Conservation (phyloP, 30 jellyfish, hydroid and myxozoan genomes). For the Hydractinia echinata region DNA sequence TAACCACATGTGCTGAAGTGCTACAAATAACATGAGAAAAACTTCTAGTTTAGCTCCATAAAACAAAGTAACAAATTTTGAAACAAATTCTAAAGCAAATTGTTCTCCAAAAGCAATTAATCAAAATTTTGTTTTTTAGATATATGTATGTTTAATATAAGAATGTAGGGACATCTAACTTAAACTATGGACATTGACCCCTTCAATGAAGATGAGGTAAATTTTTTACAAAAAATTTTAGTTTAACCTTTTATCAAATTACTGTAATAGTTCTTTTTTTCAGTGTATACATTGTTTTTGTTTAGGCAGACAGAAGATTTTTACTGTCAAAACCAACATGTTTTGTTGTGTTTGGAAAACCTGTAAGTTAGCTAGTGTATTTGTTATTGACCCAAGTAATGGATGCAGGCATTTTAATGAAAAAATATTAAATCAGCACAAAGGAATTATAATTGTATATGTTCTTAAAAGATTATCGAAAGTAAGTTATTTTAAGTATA, state of each 20-base stretch:
- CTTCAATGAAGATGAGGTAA: constrained; percentile 83
- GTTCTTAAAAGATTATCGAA: neutral
- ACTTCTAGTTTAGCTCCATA: too few relatives aligned
- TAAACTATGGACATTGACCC: constrained; percentile 57
- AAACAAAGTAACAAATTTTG: too few relatives aligned
- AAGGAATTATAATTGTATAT: too few relatives aligned
- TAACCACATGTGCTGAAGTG: too few relatives aligned
- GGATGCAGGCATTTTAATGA: too few relatives aligned
- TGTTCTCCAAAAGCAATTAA: too few relatives aligned
- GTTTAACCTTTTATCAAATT: neutral
- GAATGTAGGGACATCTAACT: neutral
- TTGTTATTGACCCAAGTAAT: neutral
- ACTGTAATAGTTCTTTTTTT: neutral
- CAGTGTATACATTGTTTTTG: neutral
- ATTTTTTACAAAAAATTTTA: neutral
- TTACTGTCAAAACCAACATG: constrained; percentile 82
- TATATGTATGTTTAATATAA: too few relatives aligned
- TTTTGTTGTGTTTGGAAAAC: constrained; percentile 79
- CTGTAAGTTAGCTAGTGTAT: constrained; percentile 39
- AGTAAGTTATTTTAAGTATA: neutral
- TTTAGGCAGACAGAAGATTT: constrained; percentile 60
- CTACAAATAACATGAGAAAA: too few relatives aligned
- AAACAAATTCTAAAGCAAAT: too few relatives aligned
- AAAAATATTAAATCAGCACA: too few relatives aligned
- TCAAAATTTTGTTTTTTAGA: too few relatives aligned